Base-by-base conservation (phyloP, 1,140 invertebrate genomes). In the Pogonomyrmex barbatus region DNA sequence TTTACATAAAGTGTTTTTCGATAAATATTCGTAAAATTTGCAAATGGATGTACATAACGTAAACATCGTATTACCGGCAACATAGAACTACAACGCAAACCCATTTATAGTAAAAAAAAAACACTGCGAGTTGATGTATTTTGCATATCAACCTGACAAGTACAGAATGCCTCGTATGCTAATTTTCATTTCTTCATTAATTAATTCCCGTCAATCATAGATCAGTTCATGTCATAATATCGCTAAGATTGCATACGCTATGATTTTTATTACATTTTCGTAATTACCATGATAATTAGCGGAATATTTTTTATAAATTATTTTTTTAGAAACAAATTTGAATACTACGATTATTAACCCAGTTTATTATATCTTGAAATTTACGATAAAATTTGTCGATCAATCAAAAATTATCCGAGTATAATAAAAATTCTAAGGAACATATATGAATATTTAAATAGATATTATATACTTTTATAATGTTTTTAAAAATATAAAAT, bases 21-120 rank as follows among this genome's bases (percentile, higher is more conserved):
- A 75, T 83, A 73, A 83, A 83, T 83, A 83, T 83, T 60, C 79
- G 54, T 30, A 12, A 33, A 83, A 83, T 83, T 83, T 83, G 68
- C 12, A 83, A 75, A 75, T 83, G 33, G 42, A 75, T 42, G 54
- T 75, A 33, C 79, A 83, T 83, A 75, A 60, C 42, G 30, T 73
- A 82, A 82, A 82, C 39, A 82, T 82, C 30, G 42, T 82, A 82
- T 82, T 82, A 82, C 54, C 17, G 14, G 42, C 17, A 60, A 78
- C 47, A 36, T 52, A n/a, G 4, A 54, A 50, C 42, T 82, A 60
- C 54, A 82, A 82, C 42, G 42, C 42, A 82, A 82, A 82, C 2
- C 54, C 42, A 83, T 73, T 83, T 83, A 75, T 17, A 9, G 30
- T 17, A 47, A 73, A 62, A 83, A 60, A 79, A 82, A 75, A 56